These are phyloP conservation scores for Nasonia oneida DNA, from an alignment of 2,888 invertebrate genomes.

Conservation along the genomic window DNA sequence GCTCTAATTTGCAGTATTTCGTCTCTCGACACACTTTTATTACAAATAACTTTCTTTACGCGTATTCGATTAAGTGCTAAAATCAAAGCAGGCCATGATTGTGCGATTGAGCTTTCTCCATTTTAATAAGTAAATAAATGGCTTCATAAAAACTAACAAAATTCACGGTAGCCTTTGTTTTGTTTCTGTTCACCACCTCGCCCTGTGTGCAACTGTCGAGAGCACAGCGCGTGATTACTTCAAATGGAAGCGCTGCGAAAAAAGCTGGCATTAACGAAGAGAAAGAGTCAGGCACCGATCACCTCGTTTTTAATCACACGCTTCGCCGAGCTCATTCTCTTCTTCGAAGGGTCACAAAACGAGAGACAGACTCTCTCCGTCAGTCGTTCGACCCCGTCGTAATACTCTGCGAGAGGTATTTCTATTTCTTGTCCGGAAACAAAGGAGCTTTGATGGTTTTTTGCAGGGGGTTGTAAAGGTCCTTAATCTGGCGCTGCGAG, in stretches of 20 bases:
- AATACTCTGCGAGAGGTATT: not conserved
- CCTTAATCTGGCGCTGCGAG: not conserved
- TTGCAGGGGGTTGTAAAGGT: not conserved
- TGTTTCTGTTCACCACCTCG: not conserved
- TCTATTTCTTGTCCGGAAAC: conserved; percentile 18
- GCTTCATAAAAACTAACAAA: too few species aligned
- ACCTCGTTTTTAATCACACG: conserved; percentile 50
- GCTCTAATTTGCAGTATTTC: not conserved
- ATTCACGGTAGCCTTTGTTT: not conserved
- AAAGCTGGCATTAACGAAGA: conserved; percentile 35
- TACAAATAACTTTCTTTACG: not conserved
- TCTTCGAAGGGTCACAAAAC: not conserved
- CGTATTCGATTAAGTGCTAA: not conserved
- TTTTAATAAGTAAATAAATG: too few species aligned
- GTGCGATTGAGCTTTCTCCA: too few species aligned
- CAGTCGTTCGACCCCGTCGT: not conserved
- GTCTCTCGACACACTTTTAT: not conserved
- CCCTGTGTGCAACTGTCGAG: conserved; percentile 1
- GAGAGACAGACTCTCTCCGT: not conserved
- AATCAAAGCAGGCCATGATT: too few species aligned
- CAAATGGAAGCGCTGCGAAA: conserved; percentile 11
- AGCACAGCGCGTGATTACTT: conserved; percentile 31
- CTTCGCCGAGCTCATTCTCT: conserved; percentile 12
- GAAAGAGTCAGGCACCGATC: conserved; percentile 13
- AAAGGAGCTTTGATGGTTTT: not conserved